Conservation (phyloP, 1,140 invertebrate genomes). For the Euwallacea similis region DNA sequence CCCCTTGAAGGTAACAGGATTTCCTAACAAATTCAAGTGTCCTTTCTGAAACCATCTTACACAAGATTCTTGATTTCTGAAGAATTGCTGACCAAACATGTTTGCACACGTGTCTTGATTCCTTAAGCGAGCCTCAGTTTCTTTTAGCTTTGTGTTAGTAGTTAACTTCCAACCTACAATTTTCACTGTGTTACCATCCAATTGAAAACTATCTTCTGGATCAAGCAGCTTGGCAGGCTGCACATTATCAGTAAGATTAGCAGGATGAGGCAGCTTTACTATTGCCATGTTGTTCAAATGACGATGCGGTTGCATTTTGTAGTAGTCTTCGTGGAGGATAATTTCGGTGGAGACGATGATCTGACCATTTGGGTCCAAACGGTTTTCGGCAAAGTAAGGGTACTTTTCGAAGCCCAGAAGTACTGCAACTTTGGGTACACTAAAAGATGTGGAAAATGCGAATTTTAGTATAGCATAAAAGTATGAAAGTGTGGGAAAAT, state of each 20-base stretch:
- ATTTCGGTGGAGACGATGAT: conserved; percentile 2
- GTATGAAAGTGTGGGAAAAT: too few species aligned
- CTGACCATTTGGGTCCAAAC: conserved; percentile 3
- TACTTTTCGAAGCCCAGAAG: conserved; percentile 8
- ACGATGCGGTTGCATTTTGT: conserved; percentile 4
- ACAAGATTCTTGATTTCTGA: conserved; percentile 15
- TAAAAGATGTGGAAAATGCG: neutral
- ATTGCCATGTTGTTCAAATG: conserved; percentile 21
- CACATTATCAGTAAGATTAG: neutral
- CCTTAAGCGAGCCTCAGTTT: neutral
- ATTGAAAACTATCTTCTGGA: neutral
- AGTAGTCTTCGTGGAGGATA: conserved; percentile 13
- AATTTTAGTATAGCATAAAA: too few species aligned
- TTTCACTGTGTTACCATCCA: conserved; percentile 9
- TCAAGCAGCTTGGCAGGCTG: conserved; percentile 5
- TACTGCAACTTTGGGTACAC: neutral
- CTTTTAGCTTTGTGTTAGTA: conserved; percentile 1
- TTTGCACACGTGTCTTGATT: conserved; percentile 15
- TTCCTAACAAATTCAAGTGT: conserved; percentile 13
- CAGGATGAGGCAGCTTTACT: conserved; percentile 6
- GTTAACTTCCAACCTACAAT: conserved; percentile 6
- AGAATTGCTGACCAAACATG: conserved; percentile 6
- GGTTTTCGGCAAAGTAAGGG: neutral
- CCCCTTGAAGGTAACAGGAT: neutral
- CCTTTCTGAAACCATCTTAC: neutral